Conservation (phyloP, 1,140 invertebrate genomes). For the Pantala flavescens region DNA sequence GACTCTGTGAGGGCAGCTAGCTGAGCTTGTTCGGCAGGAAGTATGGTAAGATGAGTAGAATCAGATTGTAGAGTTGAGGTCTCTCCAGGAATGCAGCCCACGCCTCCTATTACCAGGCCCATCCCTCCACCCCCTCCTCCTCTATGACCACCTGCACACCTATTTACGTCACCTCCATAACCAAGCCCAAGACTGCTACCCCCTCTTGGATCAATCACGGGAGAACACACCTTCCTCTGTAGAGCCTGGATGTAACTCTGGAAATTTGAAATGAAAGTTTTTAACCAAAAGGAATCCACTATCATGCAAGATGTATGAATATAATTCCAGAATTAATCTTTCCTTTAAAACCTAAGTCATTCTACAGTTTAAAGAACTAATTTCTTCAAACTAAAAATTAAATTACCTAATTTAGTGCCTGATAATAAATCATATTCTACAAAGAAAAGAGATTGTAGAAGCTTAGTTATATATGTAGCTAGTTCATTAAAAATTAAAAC, state of each 20-base stretch:
- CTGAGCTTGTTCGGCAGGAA: conserved; percentile 40
- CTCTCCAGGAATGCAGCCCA: conserved; percentile 48
- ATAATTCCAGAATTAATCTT: no score
- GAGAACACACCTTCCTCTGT: conserved; percentile 50
- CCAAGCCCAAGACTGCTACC: conserved; percentile 25
- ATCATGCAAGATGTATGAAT: no score
- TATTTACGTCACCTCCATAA: neutral
- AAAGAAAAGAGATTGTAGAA: no score
- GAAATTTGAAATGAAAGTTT: conserved; percentile 20
- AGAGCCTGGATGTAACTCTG: conserved; percentile 72
- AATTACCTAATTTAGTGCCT: no score
- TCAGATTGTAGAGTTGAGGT: conserved; percentile 65
- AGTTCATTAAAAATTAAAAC: no score
- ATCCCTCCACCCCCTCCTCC: neutral
- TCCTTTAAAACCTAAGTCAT: no score
- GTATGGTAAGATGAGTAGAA: conserved; percentile 55
- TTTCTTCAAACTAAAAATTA: no score
- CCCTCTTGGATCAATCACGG: conserved; percentile 23
- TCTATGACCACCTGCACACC: neutral
- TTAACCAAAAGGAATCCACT: no score
- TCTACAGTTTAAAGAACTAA: no score
- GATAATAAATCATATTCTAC: no score
- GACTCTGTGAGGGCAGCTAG: conserved; percentile 36
- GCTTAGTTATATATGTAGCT: no score
- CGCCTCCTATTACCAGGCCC: conserved; percentile 34